Evolutionary conservation across 1,140 invertebrate genomes (phyloP).

Genomic region (Hydropsyche tenuis): DNA sequence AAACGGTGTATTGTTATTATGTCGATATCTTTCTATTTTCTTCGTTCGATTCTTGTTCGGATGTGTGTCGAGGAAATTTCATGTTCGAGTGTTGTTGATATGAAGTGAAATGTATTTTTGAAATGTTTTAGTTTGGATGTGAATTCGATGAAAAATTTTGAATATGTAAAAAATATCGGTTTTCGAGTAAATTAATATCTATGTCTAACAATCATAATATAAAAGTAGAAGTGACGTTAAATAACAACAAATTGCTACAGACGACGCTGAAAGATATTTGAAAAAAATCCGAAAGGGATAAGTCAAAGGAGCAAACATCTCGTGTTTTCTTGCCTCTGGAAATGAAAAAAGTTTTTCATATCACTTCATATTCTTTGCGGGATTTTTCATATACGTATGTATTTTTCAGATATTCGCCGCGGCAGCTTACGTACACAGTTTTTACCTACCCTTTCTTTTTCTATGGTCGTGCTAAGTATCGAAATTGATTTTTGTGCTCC

Average conservation of each 20-base stretch:
- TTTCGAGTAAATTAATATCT: too few species aligned
- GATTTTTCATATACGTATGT: slow-evolving; percentile 18
- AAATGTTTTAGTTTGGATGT: too few species aligned
- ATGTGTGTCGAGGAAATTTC: background rate
- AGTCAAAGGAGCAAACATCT: slow-evolving; percentile 30
- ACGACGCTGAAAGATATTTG: slow-evolving; percentile 8
- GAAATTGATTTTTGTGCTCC: too few species aligned
- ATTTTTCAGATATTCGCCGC: background rate
- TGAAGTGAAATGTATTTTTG: too few species aligned
- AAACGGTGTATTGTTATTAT: slow-evolving; percentile 2
- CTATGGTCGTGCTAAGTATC: background rate
- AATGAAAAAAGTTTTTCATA: slow-evolving; percentile 37
- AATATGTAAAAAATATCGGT: too few species aligned
- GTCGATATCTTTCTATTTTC: slow-evolving; percentile 1
- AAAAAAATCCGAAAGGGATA: slow-evolving; percentile 32
- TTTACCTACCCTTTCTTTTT: background rate
- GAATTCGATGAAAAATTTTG: too few species aligned
- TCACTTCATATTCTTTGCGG: slow-evolving; percentile 33
- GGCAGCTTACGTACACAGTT: background rate
- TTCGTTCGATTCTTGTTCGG: background rate
- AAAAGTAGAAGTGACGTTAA: background rate
- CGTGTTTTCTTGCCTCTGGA: slow-evolving; percentile 28
- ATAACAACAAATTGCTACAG: slow-evolving; percentile 13
- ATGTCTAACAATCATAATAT: too few species aligned
- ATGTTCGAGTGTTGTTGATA: too few species aligned